Percentiles rank a stretch among this genome's conserved stretches.
phyloP scores from a whole-genome alignment of 2,888 invertebrate species.

The Lasioglossum figueresi region DNA sequence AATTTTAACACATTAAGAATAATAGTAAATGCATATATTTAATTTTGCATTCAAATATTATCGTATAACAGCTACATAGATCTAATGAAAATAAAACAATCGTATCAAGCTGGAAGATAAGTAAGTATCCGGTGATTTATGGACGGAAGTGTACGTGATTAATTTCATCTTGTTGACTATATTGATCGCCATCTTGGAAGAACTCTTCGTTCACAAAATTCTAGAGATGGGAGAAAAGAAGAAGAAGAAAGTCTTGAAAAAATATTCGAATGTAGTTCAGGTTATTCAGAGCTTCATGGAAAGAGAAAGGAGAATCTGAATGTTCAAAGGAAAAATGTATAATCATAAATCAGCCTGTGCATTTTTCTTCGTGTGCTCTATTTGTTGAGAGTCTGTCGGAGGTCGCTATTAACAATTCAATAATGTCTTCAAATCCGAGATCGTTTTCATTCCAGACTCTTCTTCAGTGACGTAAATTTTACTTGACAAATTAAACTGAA shows the following conservation, averaged over 20 bases:
- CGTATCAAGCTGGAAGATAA: no score
- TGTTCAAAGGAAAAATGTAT: conserved; percentile 42
- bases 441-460: conserved; percentile 43
- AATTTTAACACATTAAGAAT: no score
- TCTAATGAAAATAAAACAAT: no score
- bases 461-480: neutral
- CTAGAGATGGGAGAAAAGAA: neutral
- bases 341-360: conserved; percentile 61
- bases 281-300: neutral
- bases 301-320: no score
- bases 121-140: no score
- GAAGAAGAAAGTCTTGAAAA: neutral
- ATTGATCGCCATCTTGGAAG: neutral
- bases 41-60: no score
- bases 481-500: neutral
- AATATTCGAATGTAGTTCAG: neutral
- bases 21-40: no score
- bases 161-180: neutral
- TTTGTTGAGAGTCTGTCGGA: conserved; percentile 33
- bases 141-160: neutral
- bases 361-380: conserved; percentile 30
- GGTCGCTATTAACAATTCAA: conserved; percentile 23
- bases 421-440: conserved; percentile 17
- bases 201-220: neutral
- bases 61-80: no score